Percentiles rank a stretch among this genome's conserved stretches.
Conservation (phyloP, 2,113 vertebrate genomes). For the Xiphophorus maculatus region DNA sequence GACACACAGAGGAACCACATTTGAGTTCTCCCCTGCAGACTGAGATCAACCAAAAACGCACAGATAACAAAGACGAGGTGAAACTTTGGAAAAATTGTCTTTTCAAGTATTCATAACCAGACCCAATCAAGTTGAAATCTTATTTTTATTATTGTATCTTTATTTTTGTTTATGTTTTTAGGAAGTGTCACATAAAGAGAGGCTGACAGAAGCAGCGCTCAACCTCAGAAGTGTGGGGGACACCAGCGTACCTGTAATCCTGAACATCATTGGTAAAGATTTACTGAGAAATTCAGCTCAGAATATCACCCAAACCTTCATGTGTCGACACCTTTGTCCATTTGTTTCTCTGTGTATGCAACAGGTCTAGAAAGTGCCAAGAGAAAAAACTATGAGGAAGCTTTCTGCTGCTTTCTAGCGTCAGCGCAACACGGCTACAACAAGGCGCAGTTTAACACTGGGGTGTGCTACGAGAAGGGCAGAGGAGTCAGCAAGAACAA, state of each 20-base stretch:
- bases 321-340: neutral
- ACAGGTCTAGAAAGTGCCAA: slow-evolving; percentile 86
- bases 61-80: slow-evolving; percentile 42
- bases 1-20: slow-evolving; percentile 38
- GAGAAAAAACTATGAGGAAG: slow-evolving; percentile 67
- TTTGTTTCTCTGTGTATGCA: neutral
- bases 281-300: neutral
- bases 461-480: slow-evolving; percentile 91
- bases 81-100: neutral
- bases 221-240: slow-evolving; percentile 83
- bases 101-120: neutral
- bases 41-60: neutral
- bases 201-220: slow-evolving; percentile 80
- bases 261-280: slow-evolving; percentile 93
- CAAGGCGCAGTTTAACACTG: slow-evolving; percentile 94
- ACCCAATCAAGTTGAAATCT: neutral
- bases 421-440: slow-evolving; percentile 87
- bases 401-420: slow-evolving; percentile 88
- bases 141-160: neutral
- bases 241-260: slow-evolving; percentile 86
- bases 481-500: slow-evolving; percentile 82
- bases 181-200: slow-evolving; percentile 74
- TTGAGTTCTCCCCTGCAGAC: slow-evolving; percentile 41
- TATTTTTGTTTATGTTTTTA: slow-evolving; percentile 38
- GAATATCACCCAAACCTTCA: neutral